Conservation (phyloP, 2,888 invertebrate species). For the Clostera curtula region DNA sequence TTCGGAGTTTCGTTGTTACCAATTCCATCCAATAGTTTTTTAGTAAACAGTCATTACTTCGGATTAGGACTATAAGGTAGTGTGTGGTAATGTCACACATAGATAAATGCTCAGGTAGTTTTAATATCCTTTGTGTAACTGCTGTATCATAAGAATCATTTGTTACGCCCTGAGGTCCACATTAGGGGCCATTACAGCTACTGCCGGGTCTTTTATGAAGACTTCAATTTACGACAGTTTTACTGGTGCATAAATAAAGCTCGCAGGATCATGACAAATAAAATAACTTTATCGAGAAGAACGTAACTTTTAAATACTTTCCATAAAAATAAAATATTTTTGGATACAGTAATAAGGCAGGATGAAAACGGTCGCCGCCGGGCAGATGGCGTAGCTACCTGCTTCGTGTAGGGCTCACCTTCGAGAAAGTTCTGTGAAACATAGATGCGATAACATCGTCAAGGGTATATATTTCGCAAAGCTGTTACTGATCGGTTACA, state of each 20-base stretch:
- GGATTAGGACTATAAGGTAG: no score
- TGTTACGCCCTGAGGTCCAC: conserved; percentile 47
- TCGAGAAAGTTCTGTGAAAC: conserved; percentile 43
- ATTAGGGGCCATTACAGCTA: conserved; percentile 48
- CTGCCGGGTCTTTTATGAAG: conserved; percentile 58
- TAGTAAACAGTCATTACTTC: no score
- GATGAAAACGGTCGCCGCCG: conserved; percentile 67
- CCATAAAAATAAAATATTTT: conserved; percentile 70
- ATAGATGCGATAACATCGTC: conserved; percentile 39
- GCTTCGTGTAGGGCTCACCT: conserved; percentile 31
- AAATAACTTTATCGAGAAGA: conserved; percentile 60
- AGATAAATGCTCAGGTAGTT: conserved; percentile 13
- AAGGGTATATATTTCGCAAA: conserved; percentile 37
- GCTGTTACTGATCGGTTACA: conserved; percentile 27
- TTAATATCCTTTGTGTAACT: conserved; percentile 14
- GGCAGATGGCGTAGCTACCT: conserved; percentile 65
- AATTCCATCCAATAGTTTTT: no score
- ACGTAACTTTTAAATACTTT: conserved; percentile 62
- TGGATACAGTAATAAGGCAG: conserved; percentile 61
- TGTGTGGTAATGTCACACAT: conserved; percentile 12
- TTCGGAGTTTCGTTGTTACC: no score
- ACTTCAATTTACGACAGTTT: conserved; percentile 66
- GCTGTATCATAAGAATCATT: conserved; percentile 30
- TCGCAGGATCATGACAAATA: conserved; percentile 56
- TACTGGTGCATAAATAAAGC: conserved; percentile 63